Evolutionary conservation across 2,797 vertebrate species (phyloP), one percentile per base, ranked within the genome.

Genomic region (Acipenser ruthenus): DNA sequence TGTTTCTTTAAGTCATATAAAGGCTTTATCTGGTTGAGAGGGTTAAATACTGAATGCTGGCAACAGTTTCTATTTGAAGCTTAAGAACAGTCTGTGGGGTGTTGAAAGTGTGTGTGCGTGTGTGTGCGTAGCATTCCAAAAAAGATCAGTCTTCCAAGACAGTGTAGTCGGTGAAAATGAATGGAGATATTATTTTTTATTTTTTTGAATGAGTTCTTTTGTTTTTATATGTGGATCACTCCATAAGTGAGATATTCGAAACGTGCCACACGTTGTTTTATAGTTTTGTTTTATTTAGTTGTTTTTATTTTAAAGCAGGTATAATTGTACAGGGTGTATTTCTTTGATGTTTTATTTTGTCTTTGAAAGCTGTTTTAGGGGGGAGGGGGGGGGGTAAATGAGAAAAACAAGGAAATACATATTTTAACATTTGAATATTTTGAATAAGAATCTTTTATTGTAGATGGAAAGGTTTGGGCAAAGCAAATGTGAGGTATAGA

Each of bases 61-160:
- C 23, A 37, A 37, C 23, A 37, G 23, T 18, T 18, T 18, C 15
- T 18, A 1, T 18, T 18, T 18, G 15, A 18, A 18, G 15, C 15
- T 18, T 18, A 18, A 18, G n/a, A n/a, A n/a, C n/a, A n/a, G n/a
- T 23, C 23, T 23, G 23, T 23, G 23, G 23, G 23, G 3, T 23
- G 23, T 23, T n/a, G n/a, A 23, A 23, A 23, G 23, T 23, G 23
- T 23, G 23, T 23, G 23, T 23, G 23, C 23, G 23, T 23, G 23
- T 23, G 23, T 23, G 4, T 37, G 4, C 37, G 62, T 74, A 80
- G 81, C 78, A 65, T 62, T 51, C 8, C 2, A 37, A 62, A 75
- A 80, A 81, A 79, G 78, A 79, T 77, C 77, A 71, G 82, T 87
- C 80, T 88, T 88, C 86, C 85, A 78, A 68, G 60, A 64, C 79